Evolutionary conservation across 2,797 vertebrate genomes (phyloP).

Genomic region (Epinephelus coioides): DNA sequence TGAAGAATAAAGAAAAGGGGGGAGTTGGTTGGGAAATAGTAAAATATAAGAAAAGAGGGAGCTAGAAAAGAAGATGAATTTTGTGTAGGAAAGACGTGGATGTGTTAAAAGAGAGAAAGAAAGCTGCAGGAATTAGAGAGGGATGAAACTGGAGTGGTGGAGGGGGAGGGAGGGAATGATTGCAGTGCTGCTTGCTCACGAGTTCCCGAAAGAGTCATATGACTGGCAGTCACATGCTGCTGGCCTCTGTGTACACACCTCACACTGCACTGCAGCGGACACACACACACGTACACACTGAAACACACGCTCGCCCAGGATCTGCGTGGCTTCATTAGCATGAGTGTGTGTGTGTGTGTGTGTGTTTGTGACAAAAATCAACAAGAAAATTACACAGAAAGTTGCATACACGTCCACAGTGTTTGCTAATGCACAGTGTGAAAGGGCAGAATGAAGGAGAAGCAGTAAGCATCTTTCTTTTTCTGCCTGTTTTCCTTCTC

Average conservation of each 20-base stretch:
- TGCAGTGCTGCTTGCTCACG: conserved; percentile 88
- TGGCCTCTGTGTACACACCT: conserved; percentile 84
- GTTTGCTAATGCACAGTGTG: neutral
- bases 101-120: conserved; percentile 18
- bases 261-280: conserved; percentile 75
- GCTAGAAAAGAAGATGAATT: neutral
- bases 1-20: conserved; percentile 72
- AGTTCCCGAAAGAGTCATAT: conserved; percentile 91
- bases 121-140: conserved; percentile 42
- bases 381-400: neutral
- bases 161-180: conserved; percentile 71
- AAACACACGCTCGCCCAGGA: conserved; percentile 10
- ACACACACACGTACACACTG: conserved; percentile 36
- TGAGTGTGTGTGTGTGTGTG: neutral
- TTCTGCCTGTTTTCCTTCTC: neutral
- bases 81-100: neutral
- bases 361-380: conserved; percentile 1
- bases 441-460: conserved; percentile 11
- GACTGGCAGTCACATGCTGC: conserved; percentile 90
- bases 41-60: conserved; percentile 1
- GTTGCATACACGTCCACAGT: neutral
- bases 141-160: conserved; percentile 29
- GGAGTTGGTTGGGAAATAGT: too few species aligned
- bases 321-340: conserved; percentile 4
- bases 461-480: accelerated